phyloP scores from a whole-genome alignment of 2,888 invertebrate species.

The Pristionchus exspectatus region DNA sequence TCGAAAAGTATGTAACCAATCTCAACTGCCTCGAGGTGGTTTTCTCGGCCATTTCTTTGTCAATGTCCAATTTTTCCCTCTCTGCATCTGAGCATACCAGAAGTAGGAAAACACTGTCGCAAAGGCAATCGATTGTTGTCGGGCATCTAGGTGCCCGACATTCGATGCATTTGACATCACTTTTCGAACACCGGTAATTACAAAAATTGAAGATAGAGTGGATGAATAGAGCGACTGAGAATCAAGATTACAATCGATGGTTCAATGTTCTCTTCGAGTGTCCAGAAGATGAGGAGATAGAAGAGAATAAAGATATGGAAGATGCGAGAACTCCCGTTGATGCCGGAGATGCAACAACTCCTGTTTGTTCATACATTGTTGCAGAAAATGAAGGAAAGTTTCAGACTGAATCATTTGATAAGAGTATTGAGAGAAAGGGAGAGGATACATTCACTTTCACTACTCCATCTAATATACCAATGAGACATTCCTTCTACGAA shows the following conservation, averaged over 20 bases:
- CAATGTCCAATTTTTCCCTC: too few species aligned
- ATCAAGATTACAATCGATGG: slow-evolving; percentile 19
- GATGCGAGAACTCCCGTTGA: slow-evolving; percentile 7
- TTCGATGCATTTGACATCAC: neutral
- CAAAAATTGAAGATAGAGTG: neutral
- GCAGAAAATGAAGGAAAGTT: neutral
- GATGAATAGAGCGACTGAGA: slow-evolving; percentile 30
- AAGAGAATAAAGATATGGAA: neutral
- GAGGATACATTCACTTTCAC: slow-evolving; percentile 22
- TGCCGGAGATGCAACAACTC: slow-evolving; percentile 12
- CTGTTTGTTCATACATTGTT: neutral
- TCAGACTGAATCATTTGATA: neutral
- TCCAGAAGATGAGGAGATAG: neutral
- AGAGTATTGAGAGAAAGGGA: slow-evolving; percentile 19
- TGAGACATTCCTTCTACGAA: slow-evolving; percentile 21
- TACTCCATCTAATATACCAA: slow-evolving; percentile 6
- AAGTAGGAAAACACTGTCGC: too few species aligned
- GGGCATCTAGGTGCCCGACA: neutral
- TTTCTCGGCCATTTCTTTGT: too few species aligned
- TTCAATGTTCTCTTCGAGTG: neutral
- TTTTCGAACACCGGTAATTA: neutral
- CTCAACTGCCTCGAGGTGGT: too few species aligned
- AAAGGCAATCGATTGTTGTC: neutral
- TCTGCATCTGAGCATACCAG: too few species aligned
- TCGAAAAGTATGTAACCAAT: too few species aligned